phyloP scores from a whole-genome alignment of 2,888 invertebrate genomes.

The Dichetophora obliterata region DNA sequence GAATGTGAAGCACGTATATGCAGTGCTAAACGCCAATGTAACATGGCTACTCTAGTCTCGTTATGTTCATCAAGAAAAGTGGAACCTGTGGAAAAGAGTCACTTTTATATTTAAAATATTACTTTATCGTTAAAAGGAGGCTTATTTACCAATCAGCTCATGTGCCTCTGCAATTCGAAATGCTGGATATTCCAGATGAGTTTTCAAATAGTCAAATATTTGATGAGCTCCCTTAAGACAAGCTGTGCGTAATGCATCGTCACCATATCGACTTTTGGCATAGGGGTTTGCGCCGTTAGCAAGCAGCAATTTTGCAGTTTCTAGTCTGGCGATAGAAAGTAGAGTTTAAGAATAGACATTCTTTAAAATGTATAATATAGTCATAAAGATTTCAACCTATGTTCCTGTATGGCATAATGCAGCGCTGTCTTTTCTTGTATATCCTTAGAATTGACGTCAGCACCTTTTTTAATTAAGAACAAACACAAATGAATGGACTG shows the following conservation, averaged over 20 bases:
- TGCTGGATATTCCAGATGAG: conserved; percentile 74
- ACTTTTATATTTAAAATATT: neutral
- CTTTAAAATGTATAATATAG: neutral
- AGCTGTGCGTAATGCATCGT: conserved; percentile 90
- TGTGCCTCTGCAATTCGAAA: conserved; percentile 86
- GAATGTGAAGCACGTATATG: conserved; percentile 72
- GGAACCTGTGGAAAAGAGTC: conserved; percentile 70
- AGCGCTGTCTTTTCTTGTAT: conserved; percentile 91
- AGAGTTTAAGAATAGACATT: neutral
- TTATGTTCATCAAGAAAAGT: conserved; percentile 91
- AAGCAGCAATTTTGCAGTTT: conserved; percentile 85
- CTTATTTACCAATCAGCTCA: conserved; percentile 79
- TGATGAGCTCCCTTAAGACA: conserved; percentile 83
- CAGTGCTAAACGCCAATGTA: conserved; percentile 86
- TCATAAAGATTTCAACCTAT: conserved; percentile 70
- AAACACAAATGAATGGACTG: conserved; percentile 86
- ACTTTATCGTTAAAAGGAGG: no score
- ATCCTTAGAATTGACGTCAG: conserved; percentile 87
- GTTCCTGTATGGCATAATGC: conserved; percentile 92
- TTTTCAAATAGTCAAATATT: conserved; percentile 79
- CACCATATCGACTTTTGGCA: conserved; percentile 83
- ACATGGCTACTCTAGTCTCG: conserved; percentile 79
- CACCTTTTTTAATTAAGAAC: conserved; percentile 84
- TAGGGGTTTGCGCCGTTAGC: conserved; percentile 84
- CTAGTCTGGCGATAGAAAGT: conserved; percentile 71